Conservation (phyloP, 2,888 invertebrate genomes). For the Hypsopygia costalis region DNA sequence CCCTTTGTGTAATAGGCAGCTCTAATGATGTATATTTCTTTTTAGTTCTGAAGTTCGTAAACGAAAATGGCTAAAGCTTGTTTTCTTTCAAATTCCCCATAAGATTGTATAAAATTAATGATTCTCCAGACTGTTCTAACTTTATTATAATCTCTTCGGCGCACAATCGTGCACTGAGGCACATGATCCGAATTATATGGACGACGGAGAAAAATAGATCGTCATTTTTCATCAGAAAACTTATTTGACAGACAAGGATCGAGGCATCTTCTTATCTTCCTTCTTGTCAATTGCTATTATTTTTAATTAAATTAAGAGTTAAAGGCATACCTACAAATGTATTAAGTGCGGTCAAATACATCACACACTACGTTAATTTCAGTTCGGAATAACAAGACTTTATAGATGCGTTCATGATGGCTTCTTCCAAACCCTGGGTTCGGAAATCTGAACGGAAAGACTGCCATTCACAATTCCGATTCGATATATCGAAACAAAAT, state of each 20-base stretch:
- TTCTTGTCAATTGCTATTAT: too few relatives aligned
- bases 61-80: slow-evolving; percentile 31
- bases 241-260: slow-evolving; percentile 21
- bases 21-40: slow-evolving; percentile 14
- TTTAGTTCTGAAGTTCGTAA: slow-evolving; percentile 17
- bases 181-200: slow-evolving; percentile 60
- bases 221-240: slow-evolving; percentile 51
- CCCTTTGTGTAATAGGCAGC: slow-evolving; percentile 5
- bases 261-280: too few relatives aligned
- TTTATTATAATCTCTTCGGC: slow-evolving; percentile 56
- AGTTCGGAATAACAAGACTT: too few relatives aligned
- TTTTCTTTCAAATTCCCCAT: slow-evolving; percentile 38
- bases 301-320: too few relatives aligned
- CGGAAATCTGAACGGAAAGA: too few relatives aligned
- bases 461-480: too few relatives aligned
- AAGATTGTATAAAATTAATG: slow-evolving; percentile 54
- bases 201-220: slow-evolving; percentile 61
- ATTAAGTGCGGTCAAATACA: too few relatives aligned
- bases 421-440: too few relatives aligned
- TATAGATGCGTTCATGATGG: too few relatives aligned
- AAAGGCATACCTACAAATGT: too few relatives aligned
- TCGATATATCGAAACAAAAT: too few relatives aligned
- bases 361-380: too few relatives aligned
- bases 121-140: slow-evolving; percentile 45
- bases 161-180: slow-evolving; percentile 57